phyloP scores from a whole-genome alignment of 2,113 vertebrate genomes.

The Stomatorhinus ivindoensis region DNA sequence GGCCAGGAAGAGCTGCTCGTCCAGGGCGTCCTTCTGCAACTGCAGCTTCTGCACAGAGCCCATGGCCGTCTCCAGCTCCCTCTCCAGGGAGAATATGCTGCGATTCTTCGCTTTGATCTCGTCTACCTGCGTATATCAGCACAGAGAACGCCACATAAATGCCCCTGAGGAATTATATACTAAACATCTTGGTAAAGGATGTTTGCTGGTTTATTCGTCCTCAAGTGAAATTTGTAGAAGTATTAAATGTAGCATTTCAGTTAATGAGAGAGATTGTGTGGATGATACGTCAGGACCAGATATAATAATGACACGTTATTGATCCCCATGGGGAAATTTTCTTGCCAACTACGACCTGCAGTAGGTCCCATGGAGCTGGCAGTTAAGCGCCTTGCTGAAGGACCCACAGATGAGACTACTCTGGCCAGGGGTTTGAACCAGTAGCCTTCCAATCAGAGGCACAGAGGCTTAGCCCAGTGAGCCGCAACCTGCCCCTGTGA shows the following conservation, averaged over 20 bases:
- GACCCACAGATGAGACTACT: not conserved
- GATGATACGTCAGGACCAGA: not conserved
- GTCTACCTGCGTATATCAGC: conserved; percentile 72
- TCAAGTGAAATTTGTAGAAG: not conserved
- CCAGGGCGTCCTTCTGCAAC: conserved; percentile 92
- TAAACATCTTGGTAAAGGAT: not conserved
- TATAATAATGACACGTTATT: not conserved
- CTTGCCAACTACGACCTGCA: not conserved
- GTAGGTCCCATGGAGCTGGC: not conserved
- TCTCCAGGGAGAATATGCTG: conserved; percentile 91
- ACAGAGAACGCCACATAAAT: not conserved
- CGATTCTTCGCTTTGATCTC: conserved; percentile 96
- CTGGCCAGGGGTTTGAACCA: not conserved
- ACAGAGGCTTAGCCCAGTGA: not conserved
- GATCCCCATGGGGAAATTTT: not conserved
- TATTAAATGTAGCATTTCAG: not conserved
- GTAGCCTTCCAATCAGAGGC: not conserved
- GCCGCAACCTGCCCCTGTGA: not conserved
- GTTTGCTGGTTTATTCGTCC: not conserved
- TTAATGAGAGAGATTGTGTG: not conserved
- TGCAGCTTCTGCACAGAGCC: conserved; percentile 89
- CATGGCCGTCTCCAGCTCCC: conserved; percentile 81
- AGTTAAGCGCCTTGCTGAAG: not conserved
- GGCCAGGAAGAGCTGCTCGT: conserved; percentile 95
- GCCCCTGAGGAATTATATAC: not conserved